Evolutionary conservation across 2,797 vertebrate genomes (phyloP), one percentile per base, ranked within the genome.

Genomic region (Aplochiton taeniatus): DNA sequence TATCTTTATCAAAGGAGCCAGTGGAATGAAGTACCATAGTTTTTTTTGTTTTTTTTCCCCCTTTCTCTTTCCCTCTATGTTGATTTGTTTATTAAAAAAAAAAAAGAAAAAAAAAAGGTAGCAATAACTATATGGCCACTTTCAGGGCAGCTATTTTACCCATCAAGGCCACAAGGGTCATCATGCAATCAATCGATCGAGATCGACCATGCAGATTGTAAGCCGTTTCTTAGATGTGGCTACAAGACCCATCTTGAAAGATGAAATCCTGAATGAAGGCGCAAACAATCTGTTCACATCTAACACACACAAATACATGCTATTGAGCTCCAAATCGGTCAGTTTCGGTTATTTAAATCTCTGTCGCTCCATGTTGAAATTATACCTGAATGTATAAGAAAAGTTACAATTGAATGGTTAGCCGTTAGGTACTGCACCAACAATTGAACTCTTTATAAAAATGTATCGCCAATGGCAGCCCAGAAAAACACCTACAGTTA

Each of bases 351-450:
- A 20, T 19, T 19, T 60, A 50, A 67, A 47, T 46, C 48, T 56
- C 12, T 50, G 2, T 0, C 0, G 54, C 8, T 0, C 51, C 47
- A 31, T 48, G 31, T 56, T n/a, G 11, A 42, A 56, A 47, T 9
- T 44, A 48, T 69, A 58, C 76, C 77, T 78, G 80, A 81, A 73
- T 9, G 46, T 58, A 10, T 65, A 47, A 50, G 51, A 74, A 67
- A 58, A n/a, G 47, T 82, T 80, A 86, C 77, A 80, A 84, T 82
- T 80, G 11, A 55, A 64, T 8, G 66, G 70, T 70, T 76, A 77
- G 54, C 63, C 59, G 73, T 66, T 16, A 20, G 20, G 58, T 70
- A 5, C 70, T 51, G 57, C 46, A 75, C 63, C 64, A 63, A 69
- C 14, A 55, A 66, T 60, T 1, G 66, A 65, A 65, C 69, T 46